Evolutionary conservation across 2,888 invertebrate species (phyloP).

Genomic region (Metacarcinus magister): DNA sequence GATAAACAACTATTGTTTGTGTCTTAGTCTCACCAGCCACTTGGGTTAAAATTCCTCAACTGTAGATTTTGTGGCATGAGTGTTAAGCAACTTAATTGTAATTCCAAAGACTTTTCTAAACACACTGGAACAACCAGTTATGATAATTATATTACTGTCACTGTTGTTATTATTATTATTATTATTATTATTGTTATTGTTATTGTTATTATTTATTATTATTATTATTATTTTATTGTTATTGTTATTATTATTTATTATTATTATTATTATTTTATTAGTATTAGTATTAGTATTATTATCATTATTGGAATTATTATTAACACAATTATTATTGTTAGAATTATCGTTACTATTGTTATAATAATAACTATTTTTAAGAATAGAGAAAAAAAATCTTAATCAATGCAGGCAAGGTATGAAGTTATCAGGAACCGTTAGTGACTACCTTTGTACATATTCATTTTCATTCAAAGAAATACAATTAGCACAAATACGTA

Average conservation of each 20-base stretch:
- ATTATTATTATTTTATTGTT: slow-evolving; percentile 67
- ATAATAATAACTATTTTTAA: slow-evolving; percentile 45
- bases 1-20: not conserved
- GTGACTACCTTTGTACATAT: slow-evolving; percentile 38
- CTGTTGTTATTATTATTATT: slow-evolving; percentile 6
- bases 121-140: not conserved
- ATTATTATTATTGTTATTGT: slow-evolving; percentile 53
- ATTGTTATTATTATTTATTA: slow-evolving; percentile 63
- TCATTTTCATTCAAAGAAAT: not conserved
- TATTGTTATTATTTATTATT: slow-evolving; percentile 68
- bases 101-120: not conserved
- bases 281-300: too few species aligned
- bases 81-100: not conserved
- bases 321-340: not conserved
- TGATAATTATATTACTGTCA: not conserved
- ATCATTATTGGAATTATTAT: not conserved
- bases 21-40: not conserved
- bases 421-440: not conserved
- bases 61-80: not conserved
- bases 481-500: not conserved
- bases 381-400: not conserved
- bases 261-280: slow-evolving; percentile 11
- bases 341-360: not conserved
- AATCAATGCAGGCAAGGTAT: not conserved
- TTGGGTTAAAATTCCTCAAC: not conserved